A percentile compares a stretch with the other conserved stretches of the same genome.
These are phyloP conservation scores for Pilophorus perplexus DNA, from an alignment of 2,888 invertebrate species.

Conservation along the genomic window DNA sequence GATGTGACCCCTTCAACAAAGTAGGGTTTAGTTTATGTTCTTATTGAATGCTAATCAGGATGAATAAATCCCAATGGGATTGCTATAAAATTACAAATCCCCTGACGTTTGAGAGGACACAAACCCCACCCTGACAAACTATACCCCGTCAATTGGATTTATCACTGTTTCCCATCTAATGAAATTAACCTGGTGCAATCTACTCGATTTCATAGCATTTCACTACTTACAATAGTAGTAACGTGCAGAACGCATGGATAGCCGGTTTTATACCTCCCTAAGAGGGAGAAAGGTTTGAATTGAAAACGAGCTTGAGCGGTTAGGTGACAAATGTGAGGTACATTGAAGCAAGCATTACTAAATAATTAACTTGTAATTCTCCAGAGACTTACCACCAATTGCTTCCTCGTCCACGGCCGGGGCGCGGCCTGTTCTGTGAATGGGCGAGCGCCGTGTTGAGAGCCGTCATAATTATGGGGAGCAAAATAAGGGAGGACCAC, in stretches of 20 bases:
- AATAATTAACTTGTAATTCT: background rate
- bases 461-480: constrained; percentile 56
- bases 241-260: no score
- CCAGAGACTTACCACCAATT: constrained; percentile 81
- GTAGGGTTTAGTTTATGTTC: constrained; percentile 47
- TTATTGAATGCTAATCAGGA: constrained; percentile 48
- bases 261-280: no score
- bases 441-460: constrained; percentile 55
- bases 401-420: constrained; percentile 78
- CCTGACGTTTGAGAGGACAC: constrained; percentile 39
- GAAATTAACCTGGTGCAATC: background rate
- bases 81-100: constrained; percentile 47
- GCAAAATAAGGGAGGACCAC: constrained; percentile 51
- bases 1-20: constrained; percentile 39
- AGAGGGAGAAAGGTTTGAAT: no score
- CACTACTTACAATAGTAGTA: background rate
- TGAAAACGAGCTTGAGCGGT: no score
- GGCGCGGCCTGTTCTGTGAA: constrained; percentile 58
- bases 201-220: background rate
- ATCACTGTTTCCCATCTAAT: constrained; percentile 18
- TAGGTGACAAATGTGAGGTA: no score
- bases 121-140: constrained; percentile 36
- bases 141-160: constrained; percentile 36
- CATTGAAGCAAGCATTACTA: no score
- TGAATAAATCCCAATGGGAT: constrained; percentile 46